Evolutionary conservation across 2,888 invertebrate genomes (phyloP), one percentile per base, ranked within the genome.

Genomic region (Linnaemya vulpina): DNA sequence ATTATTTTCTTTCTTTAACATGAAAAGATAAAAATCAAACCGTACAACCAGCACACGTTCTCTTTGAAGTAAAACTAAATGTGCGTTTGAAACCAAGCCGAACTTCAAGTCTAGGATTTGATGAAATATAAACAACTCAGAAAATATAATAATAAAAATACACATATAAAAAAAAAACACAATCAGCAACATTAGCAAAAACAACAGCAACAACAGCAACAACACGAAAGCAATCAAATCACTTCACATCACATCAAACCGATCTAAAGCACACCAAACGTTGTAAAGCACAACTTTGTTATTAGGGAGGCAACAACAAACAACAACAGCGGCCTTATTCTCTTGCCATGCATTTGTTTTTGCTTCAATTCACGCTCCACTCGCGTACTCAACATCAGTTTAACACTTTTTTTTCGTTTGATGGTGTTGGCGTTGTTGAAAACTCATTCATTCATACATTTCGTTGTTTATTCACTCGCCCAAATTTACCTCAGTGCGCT

Each of bases 31-130:
- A 65, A 74, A 43, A 43, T 13, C 30, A 15, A 60, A 7, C 71
- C 67, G 73, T 67, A 51, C 80, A 62, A 84, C 88, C 86, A 87
- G 86, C 88, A 87, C 90, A 89, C 90, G 89, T 90, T 91, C 91
- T 91, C 91, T 90, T 90, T 91, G 90, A 92, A 91, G 90, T 89
- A 89, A 90, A 91, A 91, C 91, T 91, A 89, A 92, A 89, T 86
- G 87, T 87, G 88, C 87, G 82, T 84, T 83, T 84, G 75, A 86
- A 80, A 84, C 46, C 76, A 80, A 84, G 60, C 62, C 63, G 67
- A 80, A 73, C 68, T 43, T 71, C 79, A 86, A 86, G 84, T 77
- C 82, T 46, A 58, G 43, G 74, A 77, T 77, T 81, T 77, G 25
- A 62, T 25, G 43, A 68, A 77, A 78, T 70, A 67, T 22, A 63